phyloP scores from a whole-genome alignment of 2,113 vertebrate species.

The Perca fluviatilis region DNA sequence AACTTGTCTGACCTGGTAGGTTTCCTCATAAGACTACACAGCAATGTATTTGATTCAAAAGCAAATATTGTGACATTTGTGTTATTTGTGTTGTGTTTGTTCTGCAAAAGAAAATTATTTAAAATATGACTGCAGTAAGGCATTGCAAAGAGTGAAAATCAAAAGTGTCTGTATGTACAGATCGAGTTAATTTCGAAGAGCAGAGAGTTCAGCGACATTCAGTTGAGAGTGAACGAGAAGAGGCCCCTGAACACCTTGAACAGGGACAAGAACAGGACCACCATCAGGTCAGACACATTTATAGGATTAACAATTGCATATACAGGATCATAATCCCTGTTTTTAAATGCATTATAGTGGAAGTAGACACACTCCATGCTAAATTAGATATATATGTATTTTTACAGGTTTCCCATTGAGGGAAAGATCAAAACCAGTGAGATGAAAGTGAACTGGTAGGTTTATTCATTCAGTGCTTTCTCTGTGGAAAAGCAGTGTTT shows the following conservation, averaged over 20 bases:
- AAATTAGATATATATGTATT: conserved; percentile 12
- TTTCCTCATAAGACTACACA: not conserved
- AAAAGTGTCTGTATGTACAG: conserved; percentile 77
- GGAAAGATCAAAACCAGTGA: conserved; percentile 97
- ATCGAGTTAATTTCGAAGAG: conserved; percentile 90
- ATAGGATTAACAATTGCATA: not conserved
- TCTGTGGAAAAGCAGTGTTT: not conserved
- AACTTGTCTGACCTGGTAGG: conserved; percentile 92
- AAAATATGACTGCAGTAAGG: not conserved
- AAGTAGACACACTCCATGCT: not conserved
- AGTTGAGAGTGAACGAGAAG: conserved; percentile 93
- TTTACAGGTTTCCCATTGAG: conserved; percentile 92
- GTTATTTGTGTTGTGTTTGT: not conserved
- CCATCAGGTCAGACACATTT: conserved; percentile 88
- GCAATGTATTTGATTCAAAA: conserved; percentile 12
- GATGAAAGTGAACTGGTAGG: conserved; percentile 99
- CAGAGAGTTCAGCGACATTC: conserved; percentile 92
- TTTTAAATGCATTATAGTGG: not conserved
- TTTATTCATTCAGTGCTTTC: conserved; percentile 1
- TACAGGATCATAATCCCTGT: not conserved
- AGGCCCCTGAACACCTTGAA: conserved; percentile 92
- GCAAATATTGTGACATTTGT: not conserved
- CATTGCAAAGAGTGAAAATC: not conserved
- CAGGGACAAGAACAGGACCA: conserved; percentile 91
- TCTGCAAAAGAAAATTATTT: not conserved